Evolutionary conservation across 2,113 vertebrate species (phyloP).

Genomic region (Amphiprion ocellaris): DNA sequence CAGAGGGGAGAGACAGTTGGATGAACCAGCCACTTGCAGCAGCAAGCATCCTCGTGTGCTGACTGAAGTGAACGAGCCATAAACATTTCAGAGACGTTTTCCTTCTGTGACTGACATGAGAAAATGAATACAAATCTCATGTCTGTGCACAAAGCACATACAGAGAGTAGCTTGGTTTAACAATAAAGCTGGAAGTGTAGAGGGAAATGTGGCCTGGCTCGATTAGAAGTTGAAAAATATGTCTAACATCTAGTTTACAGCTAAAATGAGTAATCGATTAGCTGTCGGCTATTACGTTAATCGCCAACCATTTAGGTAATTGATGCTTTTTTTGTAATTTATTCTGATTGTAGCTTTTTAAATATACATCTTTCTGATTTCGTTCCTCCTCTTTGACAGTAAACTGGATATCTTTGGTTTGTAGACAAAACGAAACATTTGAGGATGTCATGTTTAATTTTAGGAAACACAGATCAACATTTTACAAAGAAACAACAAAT

Average conservation of each 20-base stretch:
- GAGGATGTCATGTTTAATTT: too few species aligned
- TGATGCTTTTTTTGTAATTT: too few species aligned
- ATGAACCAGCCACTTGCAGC: constrained; percentile 39
- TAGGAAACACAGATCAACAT: too few species aligned
- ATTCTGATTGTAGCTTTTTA: too few species aligned
- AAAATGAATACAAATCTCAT: constrained; percentile 36
- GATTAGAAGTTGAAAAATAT: constrained; percentile 29
- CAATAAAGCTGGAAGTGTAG: constrained; percentile 30
- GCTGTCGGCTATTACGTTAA: too few species aligned
- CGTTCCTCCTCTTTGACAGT: too few species aligned
- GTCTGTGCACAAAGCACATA: constrained; percentile 31
- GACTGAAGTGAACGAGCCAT: constrained; percentile 42
- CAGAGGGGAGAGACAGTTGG: constrained; percentile 43
- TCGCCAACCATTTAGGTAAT: too few species aligned
- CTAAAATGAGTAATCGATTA: too few species aligned
- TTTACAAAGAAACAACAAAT: too few species aligned
- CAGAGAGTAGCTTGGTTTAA: constrained; percentile 22
- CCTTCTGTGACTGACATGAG: constrained; percentile 28
- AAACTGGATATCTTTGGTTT: too few species aligned
- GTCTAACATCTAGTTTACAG: background rate
- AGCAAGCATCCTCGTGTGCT: constrained; percentile 23
- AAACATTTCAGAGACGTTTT: constrained; percentile 35
- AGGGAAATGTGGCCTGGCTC: constrained; percentile 2
- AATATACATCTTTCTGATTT: too few species aligned
- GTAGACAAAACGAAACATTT: too few species aligned